Base-by-base conservation (phyloP, 2,113 vertebrate species). In the Pterophyllum scalare region DNA sequence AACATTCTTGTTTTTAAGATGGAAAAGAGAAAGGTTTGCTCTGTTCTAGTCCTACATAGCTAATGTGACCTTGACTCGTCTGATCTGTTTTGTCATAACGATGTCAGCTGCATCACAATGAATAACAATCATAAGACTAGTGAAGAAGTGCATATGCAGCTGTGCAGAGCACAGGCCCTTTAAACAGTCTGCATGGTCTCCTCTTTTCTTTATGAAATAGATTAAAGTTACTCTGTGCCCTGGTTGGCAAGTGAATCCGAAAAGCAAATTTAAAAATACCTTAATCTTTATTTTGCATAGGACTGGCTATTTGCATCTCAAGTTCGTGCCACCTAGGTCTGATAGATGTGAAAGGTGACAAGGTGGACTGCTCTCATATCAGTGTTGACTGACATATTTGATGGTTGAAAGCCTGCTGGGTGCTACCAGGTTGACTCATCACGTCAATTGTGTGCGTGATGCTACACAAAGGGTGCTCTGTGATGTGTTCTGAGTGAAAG, bases 81-180 rank as follows among this genome's bases (percentile, higher is more conserved):
- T 83, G 81, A 54, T 77, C 24, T 31, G 65, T 79, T 84, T 86
- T 70, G 59, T 82, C 74, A 85, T 67, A 83, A 88, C 22, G 38
- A 85, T 83, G 82, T 80, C 84, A 74, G 81, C 75, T 46, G 31
- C 80, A 79, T 83, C 77, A 86, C 40, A 83, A 59, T 82, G 72
- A 87, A 88, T 88, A 82, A 84, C 35, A 62, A 59, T 91, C 85
- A 85, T 74, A 22, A 82, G 56, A 64, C 12, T 28, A 15, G n/a
- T 33, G n/a, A 28, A 59, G 75, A 80, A 59, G 77, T 58, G 59
- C 64, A 40, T n/a, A 24, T 65, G 59, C 77, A 74, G 84, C 79
- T 61, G 31, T 75, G 61, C 33, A 65, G 56, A 58, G 19, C 60
- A 52, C 33, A 77, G 72, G 20, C 58, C 77, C 31, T 59, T 17